phyloP scores from a whole-genome alignment of 1,140 invertebrate species.

The Zaprionus ornatus region DNA sequence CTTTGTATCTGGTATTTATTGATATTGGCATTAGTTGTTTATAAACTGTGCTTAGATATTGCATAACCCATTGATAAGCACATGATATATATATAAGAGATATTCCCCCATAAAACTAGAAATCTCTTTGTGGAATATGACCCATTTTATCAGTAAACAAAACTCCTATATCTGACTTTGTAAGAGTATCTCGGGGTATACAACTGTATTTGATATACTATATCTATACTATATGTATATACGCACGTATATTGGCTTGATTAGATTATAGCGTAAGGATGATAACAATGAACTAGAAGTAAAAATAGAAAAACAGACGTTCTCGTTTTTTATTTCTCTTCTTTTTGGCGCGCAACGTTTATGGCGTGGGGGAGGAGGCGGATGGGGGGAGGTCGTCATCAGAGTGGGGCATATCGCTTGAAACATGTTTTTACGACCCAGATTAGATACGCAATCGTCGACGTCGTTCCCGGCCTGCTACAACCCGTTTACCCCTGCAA shows the following conservation, averaged over 20 bases:
- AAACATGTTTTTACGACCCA: constrained; percentile 55
- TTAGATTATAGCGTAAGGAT: constrained; percentile 12
- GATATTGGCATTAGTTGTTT: too few species aligned
- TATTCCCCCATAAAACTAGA: too few species aligned
- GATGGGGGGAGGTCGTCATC: too few species aligned
- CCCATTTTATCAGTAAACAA: not conserved
- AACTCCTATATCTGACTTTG: not conserved
- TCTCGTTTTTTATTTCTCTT: constrained; percentile 4
- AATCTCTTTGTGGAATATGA: not conserved
- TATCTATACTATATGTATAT: not conserved
- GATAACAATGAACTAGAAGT: constrained; percentile 24
- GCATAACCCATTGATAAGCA: constrained; percentile 15
- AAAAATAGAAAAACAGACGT: constrained; percentile 15
- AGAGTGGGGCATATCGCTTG: constrained; percentile 1
- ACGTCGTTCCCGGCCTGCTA: too few species aligned
- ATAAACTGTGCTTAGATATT: not conserved
- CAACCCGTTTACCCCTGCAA: not conserved
- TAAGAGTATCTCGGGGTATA: not conserved
- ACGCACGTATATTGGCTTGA: constrained; percentile 10
- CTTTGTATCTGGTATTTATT: too few species aligned
- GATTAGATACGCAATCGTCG: constrained; percentile 59
- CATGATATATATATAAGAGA: not conserved
- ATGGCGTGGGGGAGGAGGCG: not conserved
- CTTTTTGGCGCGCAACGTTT: constrained; percentile 9
- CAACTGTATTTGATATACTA: not conserved